Base-by-base conservation (phyloP, 2,797 vertebrate species). In the Mus caroli region DNA sequence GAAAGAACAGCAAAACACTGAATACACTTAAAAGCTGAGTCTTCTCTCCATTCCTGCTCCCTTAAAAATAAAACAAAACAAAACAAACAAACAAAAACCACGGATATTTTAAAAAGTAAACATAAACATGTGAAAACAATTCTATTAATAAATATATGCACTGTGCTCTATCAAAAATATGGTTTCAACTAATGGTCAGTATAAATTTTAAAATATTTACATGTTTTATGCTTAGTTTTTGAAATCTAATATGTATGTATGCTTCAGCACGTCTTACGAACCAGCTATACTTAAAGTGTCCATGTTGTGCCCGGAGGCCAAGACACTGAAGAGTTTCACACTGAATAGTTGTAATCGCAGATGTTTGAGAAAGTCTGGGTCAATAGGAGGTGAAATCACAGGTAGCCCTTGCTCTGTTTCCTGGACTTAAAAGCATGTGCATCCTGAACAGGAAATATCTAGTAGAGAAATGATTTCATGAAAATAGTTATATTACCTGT, bases 331-430 rank as follows among this genome's bases (percentile, higher is more conserved):
- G 2, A 73, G 75, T 56, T 54, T n/a, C 40, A 15, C 46, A 34
- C 60, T 76, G 84, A 50, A 10, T 11, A n/a, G 17, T 83, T 75
- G 77, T 62, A 78, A 75, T 96, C 75, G 43, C 8, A 52, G 31
- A 37, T 92, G n/a, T 24, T 93, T 69, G 46, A 87, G 85, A 56
- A 88, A 86, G 60, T 91, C 88, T 83, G 84, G 5, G 40, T n/a
- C 11, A 78, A 43, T 15, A 76, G 62, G 31, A 75, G n/a, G 13
- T 73, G 0, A 76, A 26, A 40, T 13, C 37, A 20, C 84, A 60
- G 88, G 34, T 62, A 75, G 73, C 54, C 43, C 6, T 46, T 89
- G 3, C 31, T 94, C 40, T 92, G 58, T 46, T 10, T 92, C 10
- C 19, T 93, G 56, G 69, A 89, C 52, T 95, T 64, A 37, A 37